Evolutionary conservation across 2,113 vertebrate species (phyloP).

Genomic region (Alouatta palliata): DNA sequence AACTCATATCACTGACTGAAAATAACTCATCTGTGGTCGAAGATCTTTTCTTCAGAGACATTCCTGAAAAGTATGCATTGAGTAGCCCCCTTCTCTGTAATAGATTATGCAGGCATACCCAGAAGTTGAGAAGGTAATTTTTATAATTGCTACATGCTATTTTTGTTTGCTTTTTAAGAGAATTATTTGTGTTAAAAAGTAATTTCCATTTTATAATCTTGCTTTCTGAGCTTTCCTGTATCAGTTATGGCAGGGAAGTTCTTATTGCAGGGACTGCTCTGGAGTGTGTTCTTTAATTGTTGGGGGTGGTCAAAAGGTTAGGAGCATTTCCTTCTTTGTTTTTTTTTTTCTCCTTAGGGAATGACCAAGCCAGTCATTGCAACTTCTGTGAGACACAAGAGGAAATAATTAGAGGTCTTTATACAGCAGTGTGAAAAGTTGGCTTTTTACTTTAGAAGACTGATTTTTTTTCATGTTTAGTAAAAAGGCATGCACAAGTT

Average conservation of each 20-base stretch:
- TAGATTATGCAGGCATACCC: background rate
- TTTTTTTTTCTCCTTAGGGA: background rate
- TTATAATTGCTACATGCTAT: background rate
- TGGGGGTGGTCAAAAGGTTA: background rate
- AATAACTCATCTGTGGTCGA: background rate
- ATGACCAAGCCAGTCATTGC: background rate
- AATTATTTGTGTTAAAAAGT: slow-evolving; percentile 28
- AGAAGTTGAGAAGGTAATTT: background rate
- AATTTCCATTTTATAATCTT: slow-evolving; percentile 30
- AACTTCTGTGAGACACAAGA: background rate
- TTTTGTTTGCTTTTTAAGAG: background rate
- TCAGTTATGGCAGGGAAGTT: background rate
- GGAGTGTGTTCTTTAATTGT: background rate
- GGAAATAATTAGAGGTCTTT: slow-evolving; percentile 56
- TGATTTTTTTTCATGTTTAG: background rate
- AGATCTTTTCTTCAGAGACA: background rate
- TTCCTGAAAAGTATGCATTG: background rate
- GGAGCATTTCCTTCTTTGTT: slow-evolving; percentile 2
- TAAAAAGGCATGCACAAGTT: background rate
- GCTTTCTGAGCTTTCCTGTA: background rate
- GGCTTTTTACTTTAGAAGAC: background rate
- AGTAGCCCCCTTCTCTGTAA: background rate
- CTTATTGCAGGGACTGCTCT: background rate
- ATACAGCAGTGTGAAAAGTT: background rate
- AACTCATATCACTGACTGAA: background rate